Conservation (phyloP, 2,113 vertebrate genomes). For the Nycticebus coucang region DNA sequence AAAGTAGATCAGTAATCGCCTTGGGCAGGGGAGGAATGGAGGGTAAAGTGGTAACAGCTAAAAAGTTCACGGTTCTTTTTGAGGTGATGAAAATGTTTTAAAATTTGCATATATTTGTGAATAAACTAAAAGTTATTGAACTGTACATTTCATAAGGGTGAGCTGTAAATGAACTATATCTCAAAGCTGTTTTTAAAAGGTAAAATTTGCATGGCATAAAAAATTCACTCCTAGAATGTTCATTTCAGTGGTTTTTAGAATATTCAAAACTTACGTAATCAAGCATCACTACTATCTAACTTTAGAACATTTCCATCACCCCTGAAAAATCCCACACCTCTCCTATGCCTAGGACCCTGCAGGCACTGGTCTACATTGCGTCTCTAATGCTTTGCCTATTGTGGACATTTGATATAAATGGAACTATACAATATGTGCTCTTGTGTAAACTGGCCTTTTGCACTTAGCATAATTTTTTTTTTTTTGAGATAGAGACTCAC, state of each 20-base stretch:
- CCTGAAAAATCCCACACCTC: not conserved
- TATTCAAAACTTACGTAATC: not conserved
- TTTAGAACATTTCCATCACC: not conserved
- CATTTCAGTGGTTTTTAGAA: not conserved
- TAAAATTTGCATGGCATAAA: not conserved
- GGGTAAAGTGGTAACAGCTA: too few species aligned
- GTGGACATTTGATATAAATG: too few species aligned
- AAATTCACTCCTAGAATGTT: not conserved
- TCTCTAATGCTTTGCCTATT: not conserved
- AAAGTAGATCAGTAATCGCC: too few species aligned
- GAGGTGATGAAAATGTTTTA: not conserved
- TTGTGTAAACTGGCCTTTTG: too few species aligned
- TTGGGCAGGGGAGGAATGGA: not conserved
- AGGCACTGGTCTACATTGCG: too few species aligned
- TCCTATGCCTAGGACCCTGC: too few species aligned
- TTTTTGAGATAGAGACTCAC: not conserved
- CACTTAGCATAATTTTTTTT: too few species aligned
- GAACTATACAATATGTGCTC: too few species aligned
- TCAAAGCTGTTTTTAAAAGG: not conserved
- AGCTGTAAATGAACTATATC: not conserved
- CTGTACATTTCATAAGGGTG: not conserved
- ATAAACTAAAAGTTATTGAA: not conserved
- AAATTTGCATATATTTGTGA: not conserved
- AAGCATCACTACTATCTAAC: not conserved
- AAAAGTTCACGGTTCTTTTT: not conserved